Percentiles rank a stretch among this genome's conserved stretches.
Evolutionary conservation across 2,888 invertebrate species (phyloP).

Genomic region (Cylindroiulus punctatus): DNA sequence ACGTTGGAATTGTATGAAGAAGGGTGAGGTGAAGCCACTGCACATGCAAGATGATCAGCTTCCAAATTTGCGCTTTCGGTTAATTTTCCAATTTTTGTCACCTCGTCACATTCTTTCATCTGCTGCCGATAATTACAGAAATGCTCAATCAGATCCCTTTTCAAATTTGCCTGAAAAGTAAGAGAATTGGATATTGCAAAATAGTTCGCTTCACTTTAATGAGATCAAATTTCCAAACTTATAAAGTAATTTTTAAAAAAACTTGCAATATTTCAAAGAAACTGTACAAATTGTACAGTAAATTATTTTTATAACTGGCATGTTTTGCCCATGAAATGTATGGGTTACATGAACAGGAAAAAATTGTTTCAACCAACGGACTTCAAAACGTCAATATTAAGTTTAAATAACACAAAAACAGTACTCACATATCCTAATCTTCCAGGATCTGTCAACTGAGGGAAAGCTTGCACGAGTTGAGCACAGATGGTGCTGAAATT

Average conservation of each 20-base stretch:
- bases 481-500: conserved; percentile 46
- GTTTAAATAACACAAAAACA: neutral
- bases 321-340: too few relatives aligned
- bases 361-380: neutral
- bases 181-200: neutral
- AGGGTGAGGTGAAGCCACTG: neutral
- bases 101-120: neutral
- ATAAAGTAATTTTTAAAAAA: neutral
- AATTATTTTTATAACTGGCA: too few relatives aligned
- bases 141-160: conserved; percentile 52
- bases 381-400: neutral
- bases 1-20: neutral
- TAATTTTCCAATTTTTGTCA: neutral
- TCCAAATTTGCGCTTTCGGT: neutral
- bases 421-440: conserved; percentile 37
- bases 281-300: too few relatives aligned
- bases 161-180: neutral
- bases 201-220: neutral
- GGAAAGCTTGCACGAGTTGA: conserved; percentile 47
- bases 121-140: conserved; percentile 26
- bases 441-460: conserved; percentile 48
- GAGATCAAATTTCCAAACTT: neutral
- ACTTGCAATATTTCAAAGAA: neutral
- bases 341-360: too few relatives aligned
- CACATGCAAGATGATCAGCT: neutral